Evolutionary conservation across 2,113 vertebrate genomes (phyloP), one percentile per base, ranked within the genome.

Genomic region (Erythrocercus mccallii): DNA sequence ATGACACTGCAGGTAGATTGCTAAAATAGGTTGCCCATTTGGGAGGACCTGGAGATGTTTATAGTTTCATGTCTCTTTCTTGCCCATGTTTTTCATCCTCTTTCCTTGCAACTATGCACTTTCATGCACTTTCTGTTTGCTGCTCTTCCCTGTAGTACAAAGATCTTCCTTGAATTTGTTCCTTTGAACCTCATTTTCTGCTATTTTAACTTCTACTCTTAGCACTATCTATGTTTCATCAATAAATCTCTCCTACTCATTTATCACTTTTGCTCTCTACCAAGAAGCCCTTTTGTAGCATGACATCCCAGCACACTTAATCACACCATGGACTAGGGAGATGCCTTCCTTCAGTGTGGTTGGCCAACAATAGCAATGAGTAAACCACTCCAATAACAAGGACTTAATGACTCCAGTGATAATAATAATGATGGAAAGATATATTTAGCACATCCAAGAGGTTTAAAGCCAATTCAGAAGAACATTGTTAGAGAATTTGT

Each of bases 151-250:
- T 85, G 66, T 87, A 88, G 96, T 91, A 69, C 69, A 90, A 95
- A 91, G 69, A 35, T 96, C 72, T 97, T 96, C 86, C 92, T 91
- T 97, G 95, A 94, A 92, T 98, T 98, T 98, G 93, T 92, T 97
- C 94, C 94, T 82, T 92, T 96, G 96, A 95, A 97, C 97, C 94
- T 97, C 94, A 96, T 98, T 98, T 98, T 98, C 96, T 98, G 96
- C 97, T 96, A 40, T 96, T 98, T 98, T 97, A 97, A 94, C 96
- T 98, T 97, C 84, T 95, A 93, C 94, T 96, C 86, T 98, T 97
- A 97, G 80, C 85, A 87, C 95, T 96, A 93, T 91, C 95, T 95
- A 96, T 97, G 97, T 96, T 96, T 97, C 97, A 97, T 98, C 98
- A 97, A 97, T 97, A 97, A 97, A 97, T 97, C 91, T 97, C 81